A percentile compares a stretch with the other conserved stretches of the same genome.
Conservation (phyloP, 2,113 vertebrate species). For the Opisthocomus hoazin region DNA sequence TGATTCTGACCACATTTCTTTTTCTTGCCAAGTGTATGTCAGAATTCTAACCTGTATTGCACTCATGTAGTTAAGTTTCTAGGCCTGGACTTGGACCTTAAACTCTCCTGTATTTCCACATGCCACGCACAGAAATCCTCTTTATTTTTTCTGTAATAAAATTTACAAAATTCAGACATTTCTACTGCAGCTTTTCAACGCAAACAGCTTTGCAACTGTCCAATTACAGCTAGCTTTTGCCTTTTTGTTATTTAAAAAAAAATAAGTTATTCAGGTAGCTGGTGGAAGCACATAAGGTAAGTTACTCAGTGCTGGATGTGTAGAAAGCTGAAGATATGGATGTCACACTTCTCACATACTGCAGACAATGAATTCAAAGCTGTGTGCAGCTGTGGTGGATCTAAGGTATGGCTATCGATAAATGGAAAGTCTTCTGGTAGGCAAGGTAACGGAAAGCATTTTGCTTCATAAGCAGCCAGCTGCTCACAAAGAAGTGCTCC, state of each 20-base stretch:
- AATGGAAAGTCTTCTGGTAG: slow-evolving; percentile 38
- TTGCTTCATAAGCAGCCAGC: slow-evolving; percentile 22
- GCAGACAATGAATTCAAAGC: slow-evolving; percentile 24
- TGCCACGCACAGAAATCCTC: neutral
- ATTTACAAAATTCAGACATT: neutral
- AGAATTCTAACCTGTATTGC: neutral
- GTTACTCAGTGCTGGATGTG: neutral
- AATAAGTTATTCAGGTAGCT: neutral
- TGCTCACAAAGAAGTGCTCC: slow-evolving; percentile 36
- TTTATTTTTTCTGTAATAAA: neutral
- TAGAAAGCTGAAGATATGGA: neutral
- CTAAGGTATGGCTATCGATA: slow-evolving; percentile 25
- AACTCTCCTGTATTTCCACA: neutral
- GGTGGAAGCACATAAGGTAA: neutral
- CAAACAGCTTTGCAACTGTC: neutral
- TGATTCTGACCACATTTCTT: neutral
- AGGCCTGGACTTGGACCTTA: neutral
- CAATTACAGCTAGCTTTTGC: accelerated
- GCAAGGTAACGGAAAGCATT: slow-evolving; percentile 28
- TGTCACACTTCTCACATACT: neutral
- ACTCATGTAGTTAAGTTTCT: neutral
- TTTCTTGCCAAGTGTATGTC: neutral
- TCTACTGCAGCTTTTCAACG: neutral
- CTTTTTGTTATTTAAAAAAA: neutral
- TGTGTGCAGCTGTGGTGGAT: neutral